Evolutionary conservation across 2,113 vertebrate species (phyloP).

Genomic region (Dipodomys merriami): DNA sequence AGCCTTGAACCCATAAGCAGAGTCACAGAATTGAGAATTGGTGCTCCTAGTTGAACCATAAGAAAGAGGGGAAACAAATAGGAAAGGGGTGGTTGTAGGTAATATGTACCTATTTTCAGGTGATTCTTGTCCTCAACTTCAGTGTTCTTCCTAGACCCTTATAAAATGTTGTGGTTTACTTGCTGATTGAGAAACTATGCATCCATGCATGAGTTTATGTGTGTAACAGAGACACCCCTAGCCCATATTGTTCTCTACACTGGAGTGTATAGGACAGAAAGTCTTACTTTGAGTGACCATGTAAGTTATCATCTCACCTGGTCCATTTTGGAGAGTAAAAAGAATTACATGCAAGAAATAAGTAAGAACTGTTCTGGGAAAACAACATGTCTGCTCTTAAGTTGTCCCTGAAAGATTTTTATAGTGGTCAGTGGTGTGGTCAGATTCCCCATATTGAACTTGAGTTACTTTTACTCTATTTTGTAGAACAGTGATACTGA

Average conservation of each 20-base stretch:
- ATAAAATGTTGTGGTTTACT: background rate
- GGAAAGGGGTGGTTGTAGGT: background rate
- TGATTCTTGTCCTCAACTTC: background rate
- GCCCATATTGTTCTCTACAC: background rate
- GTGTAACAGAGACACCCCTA: background rate
- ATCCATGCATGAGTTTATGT: background rate
- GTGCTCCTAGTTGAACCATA: background rate
- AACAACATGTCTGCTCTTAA: background rate
- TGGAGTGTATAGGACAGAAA: background rate
- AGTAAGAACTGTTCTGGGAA: background rate
- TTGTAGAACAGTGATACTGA: background rate
- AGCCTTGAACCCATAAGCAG: background rate
- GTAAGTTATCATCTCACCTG: background rate
- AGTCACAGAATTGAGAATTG: rapidly evolving
- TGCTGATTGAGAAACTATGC: background rate
- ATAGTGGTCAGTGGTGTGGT: background rate
- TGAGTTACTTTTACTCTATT: background rate
- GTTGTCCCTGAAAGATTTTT: background rate
- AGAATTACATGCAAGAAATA: background rate
- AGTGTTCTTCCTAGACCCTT: background rate
- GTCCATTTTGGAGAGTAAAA: background rate
- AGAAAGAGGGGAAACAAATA: background rate
- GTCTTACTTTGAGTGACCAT: background rate
- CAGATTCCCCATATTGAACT: background rate
- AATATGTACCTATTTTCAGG: background rate